Evolutionary conservation across 1,140 invertebrate species (phyloP), one percentile per base, ranked within the genome.

Genomic region (Melanaphis sacchari): DNA sequence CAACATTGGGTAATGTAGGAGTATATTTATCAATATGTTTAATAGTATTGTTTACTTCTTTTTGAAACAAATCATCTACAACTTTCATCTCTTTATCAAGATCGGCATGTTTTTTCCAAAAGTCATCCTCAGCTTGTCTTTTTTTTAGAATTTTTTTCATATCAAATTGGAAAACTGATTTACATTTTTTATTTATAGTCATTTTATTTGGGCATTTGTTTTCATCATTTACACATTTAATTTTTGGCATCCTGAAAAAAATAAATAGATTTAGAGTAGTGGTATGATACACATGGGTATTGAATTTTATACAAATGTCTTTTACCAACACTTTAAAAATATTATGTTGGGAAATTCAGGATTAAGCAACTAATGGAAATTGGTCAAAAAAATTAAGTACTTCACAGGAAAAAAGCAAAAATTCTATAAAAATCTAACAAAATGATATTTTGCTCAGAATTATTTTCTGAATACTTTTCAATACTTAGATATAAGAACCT

Each of bases 191-290:
- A 36, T 92, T 18, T 36, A 21, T 8, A 22, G 1, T 7, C 3
- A n/a, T 40, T 40, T 90, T 88, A 11, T 38, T 43, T n/a, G 52
- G 90, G 18, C 11, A 26, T 76, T 41, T 26, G 1, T 91, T 91
- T 66, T 91, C 90, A 76, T 76, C 38, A 66, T 91, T 54, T 7
- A 54, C 26, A 54, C 26, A 76, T 66, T 66, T 90, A 40, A 59
- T 41, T 91, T 91, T 91, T 21, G 90, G 90, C 90, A 91, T 91
- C 36, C 90, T 91, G 41, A 36, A 91, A 76, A 5, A 66, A n/a
- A 24, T 76, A 43, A 38, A 66, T 38, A 85, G 11, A 41, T 41
- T 54, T 8, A 54, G 24, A 26, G 54, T 2, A 54, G 54, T 22
- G 52, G 2, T 52, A n/a, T n/a, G n/a, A n/a, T n/a, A n/a, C n/a